Percentiles rank a stretch among this genome's conserved stretches.
Conservation (phyloP, 2,888 invertebrate species). For the Julus scandinavius region DNA sequence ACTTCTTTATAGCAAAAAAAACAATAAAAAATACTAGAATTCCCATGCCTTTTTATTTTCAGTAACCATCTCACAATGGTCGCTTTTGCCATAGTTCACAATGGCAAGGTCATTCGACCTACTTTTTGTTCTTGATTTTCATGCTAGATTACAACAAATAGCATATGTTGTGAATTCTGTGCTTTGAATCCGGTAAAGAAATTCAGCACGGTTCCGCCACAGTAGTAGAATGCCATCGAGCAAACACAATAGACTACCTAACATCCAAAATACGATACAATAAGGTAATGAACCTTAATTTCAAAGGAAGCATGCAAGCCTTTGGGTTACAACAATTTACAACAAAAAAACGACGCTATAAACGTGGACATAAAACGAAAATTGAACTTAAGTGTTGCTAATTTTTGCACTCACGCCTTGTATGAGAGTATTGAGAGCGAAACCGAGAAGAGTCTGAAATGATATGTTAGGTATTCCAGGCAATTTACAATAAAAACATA, state of each 20-base stretch:
- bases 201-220: slow-evolving; percentile 14
- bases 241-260: neutral
- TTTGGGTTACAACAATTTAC: neutral
- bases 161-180: neutral
- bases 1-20: neutral
- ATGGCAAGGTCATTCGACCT: slow-evolving; percentile 43
- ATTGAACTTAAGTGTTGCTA: slow-evolving; percentile 36
- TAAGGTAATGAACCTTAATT: slow-evolving; percentile 38
- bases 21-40: neutral
- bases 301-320: neutral
- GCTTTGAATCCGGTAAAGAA: neutral
- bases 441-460: neutral
- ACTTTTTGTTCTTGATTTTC: neutral
- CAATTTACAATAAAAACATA: neutral
- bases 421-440: neutral
- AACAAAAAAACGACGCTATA: neutral
- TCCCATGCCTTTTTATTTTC: neutral
- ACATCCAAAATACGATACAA: neutral
- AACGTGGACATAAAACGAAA: slow-evolving; percentile 12
- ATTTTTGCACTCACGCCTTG: neutral
- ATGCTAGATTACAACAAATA: neutral
- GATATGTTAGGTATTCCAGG: neutral
- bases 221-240: neutral
- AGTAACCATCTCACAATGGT: neutral
- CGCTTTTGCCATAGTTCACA: slow-evolving; percentile 5